phyloP scores from a whole-genome alignment of 1,140 invertebrate genomes.

The Drosophila mayri region DNA sequence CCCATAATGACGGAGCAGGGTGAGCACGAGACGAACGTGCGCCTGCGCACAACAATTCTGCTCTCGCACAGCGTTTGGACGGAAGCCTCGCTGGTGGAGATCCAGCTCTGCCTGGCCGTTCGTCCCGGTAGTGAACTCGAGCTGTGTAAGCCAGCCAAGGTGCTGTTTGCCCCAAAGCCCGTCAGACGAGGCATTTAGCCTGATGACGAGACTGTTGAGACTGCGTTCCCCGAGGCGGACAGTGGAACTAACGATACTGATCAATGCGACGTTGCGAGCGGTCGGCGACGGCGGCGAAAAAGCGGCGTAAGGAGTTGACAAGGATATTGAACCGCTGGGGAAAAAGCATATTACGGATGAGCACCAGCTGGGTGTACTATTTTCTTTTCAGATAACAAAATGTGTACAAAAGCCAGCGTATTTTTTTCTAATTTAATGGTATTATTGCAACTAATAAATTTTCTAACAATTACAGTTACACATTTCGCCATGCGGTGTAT shows the following conservation, averaged over 20 bases:
- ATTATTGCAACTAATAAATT: background rate
- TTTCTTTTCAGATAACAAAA: background rate
- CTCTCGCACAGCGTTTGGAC: constrained; percentile 96
- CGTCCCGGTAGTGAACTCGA: constrained; percentile 89
- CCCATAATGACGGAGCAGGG: constrained; percentile 84
- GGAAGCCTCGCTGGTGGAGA: constrained; percentile 94
- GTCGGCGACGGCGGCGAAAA: constrained; percentile 2
- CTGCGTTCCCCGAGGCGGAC: background rate
- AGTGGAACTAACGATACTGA: background rate
- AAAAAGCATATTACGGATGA: background rate
- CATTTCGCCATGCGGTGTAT: no score
- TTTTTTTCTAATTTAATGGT: background rate
- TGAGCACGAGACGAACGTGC: constrained; percentile 87
- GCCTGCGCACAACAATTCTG: constrained; percentile 89
- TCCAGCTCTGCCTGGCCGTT: constrained; percentile 92
- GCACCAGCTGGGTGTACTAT: background rate
- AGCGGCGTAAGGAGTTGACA: constrained; percentile 16
- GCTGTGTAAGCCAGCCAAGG: constrained; percentile 94
- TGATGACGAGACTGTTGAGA: background rate
- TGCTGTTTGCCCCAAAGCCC: constrained; percentile 95
- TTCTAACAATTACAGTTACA: background rate
- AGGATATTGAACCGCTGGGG: constrained; percentile 4
- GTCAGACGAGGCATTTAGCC: constrained; percentile 92
- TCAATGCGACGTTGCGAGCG: background rate
- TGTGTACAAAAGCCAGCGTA: background rate